Percentiles rank a stretch among this genome's conserved stretches.
phyloP scores from a whole-genome alignment of 2,797 vertebrate genomes.

The Danio tinwini region DNA sequence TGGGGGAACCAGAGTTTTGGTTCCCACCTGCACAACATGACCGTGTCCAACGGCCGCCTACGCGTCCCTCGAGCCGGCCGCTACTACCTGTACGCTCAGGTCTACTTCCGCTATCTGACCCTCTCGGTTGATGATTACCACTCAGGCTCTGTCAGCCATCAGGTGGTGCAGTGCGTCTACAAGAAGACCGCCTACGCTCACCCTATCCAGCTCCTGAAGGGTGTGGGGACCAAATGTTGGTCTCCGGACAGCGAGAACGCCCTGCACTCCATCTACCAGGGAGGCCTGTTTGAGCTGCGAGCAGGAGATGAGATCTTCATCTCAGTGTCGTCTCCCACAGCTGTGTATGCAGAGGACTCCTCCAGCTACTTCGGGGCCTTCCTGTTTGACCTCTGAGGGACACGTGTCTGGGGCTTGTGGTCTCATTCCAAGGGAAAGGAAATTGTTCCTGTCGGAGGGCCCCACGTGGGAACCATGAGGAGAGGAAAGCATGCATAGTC shows the following conservation, averaged over 20 bases:
- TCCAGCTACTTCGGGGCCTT: slow-evolving; percentile 90
- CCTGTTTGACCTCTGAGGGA: slow-evolving; percentile 83
- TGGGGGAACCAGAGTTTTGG: slow-evolving; percentile 86
- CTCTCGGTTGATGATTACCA: slow-evolving; percentile 70
- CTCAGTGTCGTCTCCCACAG: slow-evolving; percentile 84
- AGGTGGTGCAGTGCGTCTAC: slow-evolving; percentile 89
- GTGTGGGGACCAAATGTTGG: slow-evolving; percentile 91
- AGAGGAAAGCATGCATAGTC: slow-evolving; percentile 4
- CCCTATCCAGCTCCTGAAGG: slow-evolving; percentile 88
- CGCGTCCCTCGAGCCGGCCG: slow-evolving; percentile 84
- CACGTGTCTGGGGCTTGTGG: slow-evolving; percentile 9
- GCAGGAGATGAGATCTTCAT: slow-evolving; percentile 88
- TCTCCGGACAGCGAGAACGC: slow-evolving; percentile 85
- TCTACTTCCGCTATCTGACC: slow-evolving; percentile 87
- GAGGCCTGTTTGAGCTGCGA: slow-evolving; percentile 88
- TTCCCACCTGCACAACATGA: slow-evolving; percentile 88
- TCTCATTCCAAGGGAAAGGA: slow-evolving; percentile 27
- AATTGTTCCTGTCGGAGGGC: slow-evolving; percentile 22
- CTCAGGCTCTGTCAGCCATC: slow-evolving; percentile 73
- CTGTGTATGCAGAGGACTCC: slow-evolving; percentile 81
- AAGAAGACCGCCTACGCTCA: slow-evolving; percentile 84
- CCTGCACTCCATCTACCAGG: slow-evolving; percentile 90
- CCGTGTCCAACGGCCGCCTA: slow-evolving; percentile 81
- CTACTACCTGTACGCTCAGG: slow-evolving; percentile 87
- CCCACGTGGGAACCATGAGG: slow-evolving; percentile 22